phyloP scores from a whole-genome alignment of 2,888 invertebrate genomes.

The Harpalus rufipes region DNA sequence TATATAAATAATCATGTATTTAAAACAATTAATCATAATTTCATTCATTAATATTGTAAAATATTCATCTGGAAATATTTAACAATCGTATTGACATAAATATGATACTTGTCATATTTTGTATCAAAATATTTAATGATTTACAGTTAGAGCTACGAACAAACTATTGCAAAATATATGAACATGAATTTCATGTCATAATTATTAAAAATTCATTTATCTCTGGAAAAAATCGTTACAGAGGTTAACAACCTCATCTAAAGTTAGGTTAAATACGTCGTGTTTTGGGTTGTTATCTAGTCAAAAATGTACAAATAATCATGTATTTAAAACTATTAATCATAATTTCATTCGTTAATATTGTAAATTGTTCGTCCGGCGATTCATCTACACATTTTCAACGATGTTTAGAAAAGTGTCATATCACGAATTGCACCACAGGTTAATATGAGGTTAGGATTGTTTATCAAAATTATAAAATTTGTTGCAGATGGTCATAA shows the following conservation, averaged over 20 bases:
- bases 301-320: slow-evolving; percentile 19
- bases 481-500: slow-evolving; percentile 71
- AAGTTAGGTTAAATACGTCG: not conserved
- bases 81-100: no score
- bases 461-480: slow-evolving; percentile 4
- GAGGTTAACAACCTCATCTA: not conserved
- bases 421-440: slow-evolving; percentile 77
- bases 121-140: no score
- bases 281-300: not conserved
- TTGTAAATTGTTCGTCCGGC: slow-evolving; percentile 72
- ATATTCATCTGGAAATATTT: slow-evolving; percentile 75
- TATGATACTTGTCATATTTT: no score
- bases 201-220: no score
- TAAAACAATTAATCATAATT: slow-evolving; percentile 29
- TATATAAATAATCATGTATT: slow-evolving; percentile 25
- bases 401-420: slow-evolving; percentile 79
- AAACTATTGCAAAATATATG: no score
- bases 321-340: slow-evolving; percentile 10
- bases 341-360: slow-evolving; percentile 70
- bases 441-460: slow-evolving; percentile 74
- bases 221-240: no score
- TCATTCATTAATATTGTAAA: slow-evolving; percentile 69
- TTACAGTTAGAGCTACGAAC: no score
- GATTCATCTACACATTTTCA: slow-evolving; percentile 80
- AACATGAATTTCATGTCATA: no score